Conservation (phyloP, 2,888 invertebrate genomes). For the Diarsia rubi region DNA sequence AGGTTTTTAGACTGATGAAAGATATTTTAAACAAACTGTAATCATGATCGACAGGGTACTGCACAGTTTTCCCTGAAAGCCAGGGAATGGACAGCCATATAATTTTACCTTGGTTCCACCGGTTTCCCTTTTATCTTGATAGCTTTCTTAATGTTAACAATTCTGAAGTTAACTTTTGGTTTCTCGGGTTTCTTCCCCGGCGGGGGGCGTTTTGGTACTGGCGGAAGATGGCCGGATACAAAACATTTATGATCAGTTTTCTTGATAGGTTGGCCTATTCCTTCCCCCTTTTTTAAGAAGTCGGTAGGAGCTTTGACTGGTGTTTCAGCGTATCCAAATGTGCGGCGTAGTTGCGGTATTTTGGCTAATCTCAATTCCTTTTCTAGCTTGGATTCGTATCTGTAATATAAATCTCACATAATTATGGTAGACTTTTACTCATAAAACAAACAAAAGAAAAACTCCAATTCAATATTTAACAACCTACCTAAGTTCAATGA, state of each 20-base stretch:
- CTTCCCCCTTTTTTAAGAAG: conserved; percentile 92
- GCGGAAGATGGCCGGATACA: conserved; percentile 83
- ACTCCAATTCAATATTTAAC: neutral
- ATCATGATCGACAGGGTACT: neutral
- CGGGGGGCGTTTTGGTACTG: conserved; percentile 85
- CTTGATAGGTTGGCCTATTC: conserved; percentile 85
- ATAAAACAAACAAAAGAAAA: neutral
- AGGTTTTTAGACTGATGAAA: neutral
- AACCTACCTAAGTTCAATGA: neutral
- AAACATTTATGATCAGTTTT: conserved; percentile 82
- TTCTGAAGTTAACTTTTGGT: conserved; percentile 89
- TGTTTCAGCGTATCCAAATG: conserved; percentile 93
- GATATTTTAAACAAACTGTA: neutral
- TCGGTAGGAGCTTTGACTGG: conserved; percentile 91
- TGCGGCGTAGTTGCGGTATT: conserved; percentile 88
- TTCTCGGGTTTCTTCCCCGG: conserved; percentile 78
- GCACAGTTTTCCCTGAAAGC: neutral
- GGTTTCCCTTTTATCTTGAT: conserved; percentile 89
- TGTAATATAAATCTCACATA: conserved; percentile 59
- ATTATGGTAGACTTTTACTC: neutral
- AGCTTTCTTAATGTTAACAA: conserved; percentile 91
- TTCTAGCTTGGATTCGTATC: conserved; percentile 89
- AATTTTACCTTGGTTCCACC: conserved; percentile 86
- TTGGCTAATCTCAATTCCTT: conserved; percentile 85
- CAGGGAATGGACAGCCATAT: neutral